These are phyloP conservation scores for Pleuronectes platessa DNA, from an alignment of 2,113 vertebrate species.

Conservation along the genomic window DNA sequence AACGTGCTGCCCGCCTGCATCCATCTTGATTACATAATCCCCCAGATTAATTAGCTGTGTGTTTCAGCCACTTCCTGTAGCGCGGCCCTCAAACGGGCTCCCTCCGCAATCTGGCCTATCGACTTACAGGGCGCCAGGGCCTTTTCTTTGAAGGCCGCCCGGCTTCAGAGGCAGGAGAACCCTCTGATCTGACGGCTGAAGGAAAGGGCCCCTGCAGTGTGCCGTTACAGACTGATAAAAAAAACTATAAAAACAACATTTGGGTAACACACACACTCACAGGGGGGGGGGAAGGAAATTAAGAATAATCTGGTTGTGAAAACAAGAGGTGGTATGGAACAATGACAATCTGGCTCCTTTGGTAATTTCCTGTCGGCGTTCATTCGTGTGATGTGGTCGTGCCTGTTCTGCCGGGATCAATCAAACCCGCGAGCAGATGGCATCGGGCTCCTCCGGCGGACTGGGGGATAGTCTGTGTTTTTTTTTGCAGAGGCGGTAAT, in stretches of 20 bases:
- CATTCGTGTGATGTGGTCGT: conserved; percentile 70
- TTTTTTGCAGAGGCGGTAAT: conserved; percentile 63
- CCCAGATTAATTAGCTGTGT: conserved; percentile 68
- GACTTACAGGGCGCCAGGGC: conserved; percentile 67
- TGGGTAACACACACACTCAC: conserved; percentile 49
- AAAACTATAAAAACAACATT: conserved; percentile 65
- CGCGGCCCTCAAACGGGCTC: conserved; percentile 54
- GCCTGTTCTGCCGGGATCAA: conserved; percentile 75
- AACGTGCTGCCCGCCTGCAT: conserved; percentile 17
- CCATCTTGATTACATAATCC: conserved; percentile 68
- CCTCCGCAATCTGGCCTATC: conserved; percentile 73
- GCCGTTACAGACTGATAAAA: conserved; percentile 59
- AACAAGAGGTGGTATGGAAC: conserved; percentile 68
- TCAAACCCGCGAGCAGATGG: conserved; percentile 77
- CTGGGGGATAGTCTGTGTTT: conserved; percentile 62
- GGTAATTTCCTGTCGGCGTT: conserved; percentile 73
- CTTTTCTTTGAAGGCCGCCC: conserved; percentile 71
- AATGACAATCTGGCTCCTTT: conserved; percentile 74
- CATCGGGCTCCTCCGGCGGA: conserved; percentile 57
- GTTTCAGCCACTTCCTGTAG: conserved; percentile 71
- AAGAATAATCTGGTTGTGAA: conserved; percentile 68
- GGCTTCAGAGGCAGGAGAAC: conserved; percentile 63
- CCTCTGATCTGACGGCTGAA: conserved; percentile 69
- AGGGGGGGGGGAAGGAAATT: background rate
- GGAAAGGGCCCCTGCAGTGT: conserved; percentile 60